Evolutionary conservation across 2,888 invertebrate species (phyloP).

Genomic region (Tenthredo distinguenda): DNA sequence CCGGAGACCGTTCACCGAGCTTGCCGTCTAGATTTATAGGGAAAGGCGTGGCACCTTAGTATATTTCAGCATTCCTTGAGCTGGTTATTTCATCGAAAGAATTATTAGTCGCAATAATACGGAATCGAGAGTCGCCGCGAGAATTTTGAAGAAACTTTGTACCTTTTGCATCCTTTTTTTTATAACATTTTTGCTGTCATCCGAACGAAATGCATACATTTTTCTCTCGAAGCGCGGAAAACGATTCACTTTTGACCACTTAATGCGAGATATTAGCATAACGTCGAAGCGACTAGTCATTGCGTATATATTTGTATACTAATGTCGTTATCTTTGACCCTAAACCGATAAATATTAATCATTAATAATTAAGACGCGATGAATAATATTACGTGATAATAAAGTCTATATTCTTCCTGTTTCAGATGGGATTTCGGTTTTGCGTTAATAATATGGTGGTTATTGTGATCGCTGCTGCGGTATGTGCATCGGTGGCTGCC

Average conservation of each 20-base stretch:
- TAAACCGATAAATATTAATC: not conserved
- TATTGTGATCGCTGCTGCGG: conserved; percentile 57
- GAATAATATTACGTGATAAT: not conserved
- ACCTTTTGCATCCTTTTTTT: not conserved
- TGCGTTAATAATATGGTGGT: conserved; percentile 59
- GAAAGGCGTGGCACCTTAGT: conserved; percentile 75
- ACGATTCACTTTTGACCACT: not conserved
- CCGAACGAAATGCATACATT: not conserved
- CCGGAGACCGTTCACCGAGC: conserved; percentile 69
- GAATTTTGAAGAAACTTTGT: not conserved
- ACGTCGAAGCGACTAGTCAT: not conserved
- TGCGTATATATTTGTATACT: conserved; percentile 3
- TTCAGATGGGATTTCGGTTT: conserved; percentile 67
- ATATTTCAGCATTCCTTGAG: conserved; percentile 68
- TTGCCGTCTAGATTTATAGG: conserved; percentile 57
- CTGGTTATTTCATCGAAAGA: conserved; percentile 58
- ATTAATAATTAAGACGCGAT: not conserved
- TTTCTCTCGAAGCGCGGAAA: not conserved
- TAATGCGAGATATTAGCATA: not conserved
- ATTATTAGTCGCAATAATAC: conserved; percentile 46
- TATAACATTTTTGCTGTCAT: not conserved
- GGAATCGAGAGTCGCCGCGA: not conserved
- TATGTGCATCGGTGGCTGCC: not conserved
- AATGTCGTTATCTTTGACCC: not conserved
- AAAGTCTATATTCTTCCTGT: conserved; percentile 47